These are phyloP conservation scores for crab-eating macaque (Macaca fascicularis) DNA, from an alignment of 2,113 vertebrate species.

Conservation along the genomic window DNA sequence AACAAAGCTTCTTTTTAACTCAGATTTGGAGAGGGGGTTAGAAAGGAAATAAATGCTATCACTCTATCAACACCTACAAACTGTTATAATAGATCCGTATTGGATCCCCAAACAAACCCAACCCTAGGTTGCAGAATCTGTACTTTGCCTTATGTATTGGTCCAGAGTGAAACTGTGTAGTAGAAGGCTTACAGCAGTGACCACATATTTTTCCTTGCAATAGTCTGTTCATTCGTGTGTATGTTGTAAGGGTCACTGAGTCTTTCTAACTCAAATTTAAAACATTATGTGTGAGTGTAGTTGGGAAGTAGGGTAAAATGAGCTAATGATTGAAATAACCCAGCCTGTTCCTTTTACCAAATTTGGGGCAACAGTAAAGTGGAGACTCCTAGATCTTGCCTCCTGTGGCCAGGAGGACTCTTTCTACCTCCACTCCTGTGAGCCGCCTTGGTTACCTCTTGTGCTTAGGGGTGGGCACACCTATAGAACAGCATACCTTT, in stretches of 20 bases:
- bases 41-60: neutral
- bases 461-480: neutral
- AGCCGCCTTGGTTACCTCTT: neutral
- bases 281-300: neutral
- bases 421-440: neutral
- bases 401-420: neutral
- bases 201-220: neutral
- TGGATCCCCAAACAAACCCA: neutral
- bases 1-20: conserved; percentile 71
- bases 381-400: too few relatives aligned
- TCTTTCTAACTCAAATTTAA: neutral
- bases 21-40: neutral
- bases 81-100: neutral
- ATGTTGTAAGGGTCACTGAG: neutral
- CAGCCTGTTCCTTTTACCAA: neutral
- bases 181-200: neutral
- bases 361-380: neutral
- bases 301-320: fast-evolving
- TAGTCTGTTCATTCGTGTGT: neutral
- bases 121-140: neutral
- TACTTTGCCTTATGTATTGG: neutral
- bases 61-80: neutral
- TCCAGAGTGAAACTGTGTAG: neutral
- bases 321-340: neutral
- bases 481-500: neutral